A percentile compares a stretch with the other conserved stretches of the same genome.
Evolutionary conservation across 2,888 invertebrate species (phyloP).

Genomic region (Synergus gifuensis): DNA sequence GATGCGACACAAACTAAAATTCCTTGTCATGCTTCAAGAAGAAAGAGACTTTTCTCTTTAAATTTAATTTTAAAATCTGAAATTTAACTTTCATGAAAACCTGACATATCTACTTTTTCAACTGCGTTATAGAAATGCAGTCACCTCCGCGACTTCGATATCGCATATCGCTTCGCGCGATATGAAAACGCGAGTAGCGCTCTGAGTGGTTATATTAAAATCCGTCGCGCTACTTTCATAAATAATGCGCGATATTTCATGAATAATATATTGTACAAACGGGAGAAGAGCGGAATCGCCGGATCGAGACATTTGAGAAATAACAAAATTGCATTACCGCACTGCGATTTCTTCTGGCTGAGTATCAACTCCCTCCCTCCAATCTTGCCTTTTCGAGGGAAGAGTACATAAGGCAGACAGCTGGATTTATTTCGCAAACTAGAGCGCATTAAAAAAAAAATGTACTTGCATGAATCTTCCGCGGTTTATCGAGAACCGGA

Average conservation of each 20-base stretch:
- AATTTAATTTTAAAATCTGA: not conserved
- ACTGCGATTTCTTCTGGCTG: conserved; percentile 41
- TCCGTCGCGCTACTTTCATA: conserved; percentile 41
- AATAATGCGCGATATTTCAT: conserved; percentile 40
- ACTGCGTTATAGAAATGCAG: not conserved
- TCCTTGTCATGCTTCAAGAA: not conserved
- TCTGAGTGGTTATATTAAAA: conserved; percentile 37
- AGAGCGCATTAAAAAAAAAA: conserved; percentile 23
- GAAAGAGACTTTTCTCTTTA: not conserved
- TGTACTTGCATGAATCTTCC: not conserved
- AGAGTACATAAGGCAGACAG: conserved; percentile 13
- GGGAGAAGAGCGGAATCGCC: conserved; percentile 17
- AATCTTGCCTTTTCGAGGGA: conserved; percentile 5
- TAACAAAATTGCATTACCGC: conserved; percentile 46
- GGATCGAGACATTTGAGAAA: conserved; percentile 44
- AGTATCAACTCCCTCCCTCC: conserved; percentile 17
- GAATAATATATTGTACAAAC: conserved; percentile 18
- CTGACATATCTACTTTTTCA: not conserved
- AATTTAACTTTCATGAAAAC: conserved; percentile 8
- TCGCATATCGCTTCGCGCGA: conserved; percentile 34
- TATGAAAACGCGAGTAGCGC: conserved; percentile 28
- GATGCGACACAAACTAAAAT: too few species aligned
- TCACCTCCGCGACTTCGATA: conserved; percentile 6
- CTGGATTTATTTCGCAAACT: conserved; percentile 19
- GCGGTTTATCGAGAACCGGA: not conserved